A percentile compares a stretch with the other conserved stretches of the same genome.
These are phyloP conservation scores for Ibidorhyncha struthersii DNA, from an alignment of 2,113 vertebrate genomes.

Conservation along the genomic window DNA sequence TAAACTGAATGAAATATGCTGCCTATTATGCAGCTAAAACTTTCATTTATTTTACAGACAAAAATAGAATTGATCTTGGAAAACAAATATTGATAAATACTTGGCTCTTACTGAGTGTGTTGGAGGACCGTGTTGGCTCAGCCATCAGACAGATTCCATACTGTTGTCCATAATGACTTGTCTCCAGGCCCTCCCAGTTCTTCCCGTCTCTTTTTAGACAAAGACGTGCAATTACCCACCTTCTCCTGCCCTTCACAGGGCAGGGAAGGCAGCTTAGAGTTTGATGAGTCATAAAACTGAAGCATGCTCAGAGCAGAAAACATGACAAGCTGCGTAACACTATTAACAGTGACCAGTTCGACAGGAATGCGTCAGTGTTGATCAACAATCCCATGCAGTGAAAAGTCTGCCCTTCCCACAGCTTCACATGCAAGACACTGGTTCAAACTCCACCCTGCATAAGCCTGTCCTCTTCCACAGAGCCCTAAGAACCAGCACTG, in stretches of 20 bases:
- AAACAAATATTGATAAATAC: not conserved
- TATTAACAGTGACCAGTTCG: not conserved
- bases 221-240: not conserved
- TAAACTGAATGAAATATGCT: not conserved
- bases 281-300: not conserved
- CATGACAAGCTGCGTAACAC: not conserved
- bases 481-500: not conserved
- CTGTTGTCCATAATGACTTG: not conserved
- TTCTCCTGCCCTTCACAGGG: not conserved
- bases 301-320: not conserved
- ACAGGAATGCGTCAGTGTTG: accelerated
- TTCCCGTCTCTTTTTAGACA: not conserved
- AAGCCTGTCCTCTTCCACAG: not conserved
- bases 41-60: not conserved
- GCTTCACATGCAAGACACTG: not conserved
- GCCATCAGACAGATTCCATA: not conserved
- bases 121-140: not conserved
- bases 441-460: not conserved
- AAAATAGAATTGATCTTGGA: not conserved
- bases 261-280: not conserved
- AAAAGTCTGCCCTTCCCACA: not conserved
- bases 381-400: not conserved
- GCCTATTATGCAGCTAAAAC: not conserved
- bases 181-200: not conserved
- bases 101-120: not conserved